Evolutionary conservation across 1,140 invertebrate genomes (phyloP), one percentile per base, ranked within the genome.

Genomic region (Drosophila lacteicornis): DNA sequence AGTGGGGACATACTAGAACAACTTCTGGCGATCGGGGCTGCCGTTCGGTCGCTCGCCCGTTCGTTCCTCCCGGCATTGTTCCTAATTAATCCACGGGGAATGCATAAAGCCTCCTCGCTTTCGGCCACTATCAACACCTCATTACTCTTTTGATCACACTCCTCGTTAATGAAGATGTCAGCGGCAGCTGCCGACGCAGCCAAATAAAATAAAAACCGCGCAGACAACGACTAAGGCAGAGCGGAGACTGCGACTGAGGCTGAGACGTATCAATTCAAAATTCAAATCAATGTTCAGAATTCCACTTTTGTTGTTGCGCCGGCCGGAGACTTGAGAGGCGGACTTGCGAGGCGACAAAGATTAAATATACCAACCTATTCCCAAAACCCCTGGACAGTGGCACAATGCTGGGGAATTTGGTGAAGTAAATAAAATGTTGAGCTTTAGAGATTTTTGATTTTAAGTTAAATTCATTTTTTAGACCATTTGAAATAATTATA

Each of bases 91-190:
- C 57, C 58, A 38, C 36, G 62, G 79, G 79, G 79, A 81, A 81
- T 76, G 79, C 71, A 81, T 76, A 71, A 60, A 71, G 61, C 57
- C 65, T 61, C 79, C 61, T 65, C 58, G 74, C 67, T 80, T 77
- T 75, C 58, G 33, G 74, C 74, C 82, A 86, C 83, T 92, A 92
- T 92, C 91, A 92, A 92, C 91, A 92, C 91, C 86, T 92, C 91
- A 92, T 92, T 92, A 92, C 91, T 92, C 91, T 88, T 82, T 82
- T 84, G 86, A 92, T 91, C 85, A 58, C 78, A 91, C 85, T 84
- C 86, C 82, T 91, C 86, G 86, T 91, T 91, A 91, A 91, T 91
- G 87, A 86, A 91, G 87, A 87, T 91, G 86, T 91, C 86, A 91
- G 71, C 62, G 57, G 82, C 69, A 45, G 79, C 75, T 51, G 62